Evolutionary conservation across 2,888 invertebrate species (phyloP).

Genomic region (Zygogramma bicolorata): DNA sequence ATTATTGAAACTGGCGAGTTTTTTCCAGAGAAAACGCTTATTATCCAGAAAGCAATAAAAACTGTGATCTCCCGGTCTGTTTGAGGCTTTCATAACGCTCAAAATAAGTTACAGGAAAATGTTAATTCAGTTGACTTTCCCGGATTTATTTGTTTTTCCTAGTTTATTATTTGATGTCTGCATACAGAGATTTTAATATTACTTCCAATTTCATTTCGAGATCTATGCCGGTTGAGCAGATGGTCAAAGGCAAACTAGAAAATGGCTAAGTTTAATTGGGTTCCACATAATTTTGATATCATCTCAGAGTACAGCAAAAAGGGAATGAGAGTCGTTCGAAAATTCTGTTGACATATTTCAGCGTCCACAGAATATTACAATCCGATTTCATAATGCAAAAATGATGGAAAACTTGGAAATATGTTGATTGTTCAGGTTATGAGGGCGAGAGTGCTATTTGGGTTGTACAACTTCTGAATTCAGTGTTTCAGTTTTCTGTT

Average conservation of each 20-base stretch:
- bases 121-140: constrained; percentile 27
- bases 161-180: constrained; percentile 23
- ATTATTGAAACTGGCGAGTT: constrained; percentile 26
- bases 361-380: too few relatives aligned
- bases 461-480: too few relatives aligned
- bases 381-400: too few relatives aligned
- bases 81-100: constrained; percentile 26
- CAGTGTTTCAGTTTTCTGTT: too few relatives aligned
- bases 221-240: neutral
- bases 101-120: constrained; percentile 26
- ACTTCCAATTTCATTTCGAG: neutral
- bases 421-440: too few relatives aligned
- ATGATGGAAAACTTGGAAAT: too few relatives aligned
- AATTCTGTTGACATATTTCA: too few relatives aligned
- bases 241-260: neutral
- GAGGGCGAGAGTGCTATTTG: too few relatives aligned
- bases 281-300: neutral
- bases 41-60: constrained; percentile 26
- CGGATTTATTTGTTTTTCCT: constrained; percentile 16
- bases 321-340: too few relatives aligned
- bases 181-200: neutral
- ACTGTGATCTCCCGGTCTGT: constrained; percentile 16
- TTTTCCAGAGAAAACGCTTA: constrained; percentile 7
- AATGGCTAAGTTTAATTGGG: neutral
- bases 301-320: too few relatives aligned